Base-by-base conservation (phyloP, 2,888 invertebrate genomes). In the Stenotaenia linearis region DNA sequence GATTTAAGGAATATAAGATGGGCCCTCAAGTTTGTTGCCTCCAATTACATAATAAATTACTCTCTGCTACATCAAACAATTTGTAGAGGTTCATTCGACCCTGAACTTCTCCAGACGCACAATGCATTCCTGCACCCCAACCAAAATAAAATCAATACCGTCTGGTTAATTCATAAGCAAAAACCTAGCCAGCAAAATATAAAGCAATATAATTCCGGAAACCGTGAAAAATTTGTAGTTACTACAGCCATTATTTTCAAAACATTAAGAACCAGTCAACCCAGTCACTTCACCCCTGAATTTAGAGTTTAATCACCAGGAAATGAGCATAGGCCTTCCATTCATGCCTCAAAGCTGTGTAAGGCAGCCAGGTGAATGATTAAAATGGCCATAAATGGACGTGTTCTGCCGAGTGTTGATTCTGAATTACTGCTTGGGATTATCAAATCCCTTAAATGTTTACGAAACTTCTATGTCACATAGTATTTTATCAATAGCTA, bases 301-400 rank as follows among this genome's bases (percentile, higher is more conserved):
- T n/a, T 50, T 69, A 25, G 12, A 28, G 69, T 28, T 69, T 69
- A 69, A 69, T 69, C 69, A 69, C 69, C 69, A 69, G 69, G 69
- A 69, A 69, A n/a, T 25, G 25, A n/a, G 9, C n/a, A 69, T 69
- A 12, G n/a, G 3, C 69, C 12, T 69, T 28, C 25, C 69, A 28
- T 25, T 28, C 69, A 69, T 69, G 69, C 23, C 69, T 69, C 25
- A 69, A 25, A 69, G 12, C 25, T 69, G 28, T 12, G 28, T 69
- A 28, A 69, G 28, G 69, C 25, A 69, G 69, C 69, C 69, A 69
- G 69, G 25, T 25, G 69, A 28, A 69, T 12, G 28, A 69, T 69
- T 69, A 69, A 69, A 69, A 12, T 69, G 69, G 25, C 69, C n/a
- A 69, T 69, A 69, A 69, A 69, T 10, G 69, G 69, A 69, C 69